phyloP scores from a whole-genome alignment of 2,888 invertebrate species.

The Melanotus villosus region DNA sequence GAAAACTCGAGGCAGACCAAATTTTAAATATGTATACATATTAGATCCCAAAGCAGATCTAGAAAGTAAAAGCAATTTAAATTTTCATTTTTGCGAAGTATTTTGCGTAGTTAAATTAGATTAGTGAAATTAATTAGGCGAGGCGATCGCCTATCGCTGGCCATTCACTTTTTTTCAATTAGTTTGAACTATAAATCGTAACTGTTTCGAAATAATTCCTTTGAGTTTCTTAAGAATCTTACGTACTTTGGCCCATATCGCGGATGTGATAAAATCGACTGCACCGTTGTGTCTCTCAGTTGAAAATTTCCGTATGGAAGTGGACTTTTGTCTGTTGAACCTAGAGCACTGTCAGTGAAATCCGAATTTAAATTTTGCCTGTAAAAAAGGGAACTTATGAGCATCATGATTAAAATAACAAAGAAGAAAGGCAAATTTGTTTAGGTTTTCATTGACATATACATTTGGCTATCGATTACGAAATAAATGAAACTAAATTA shows the following conservation, averaged over 20 bases:
- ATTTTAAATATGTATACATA: slow-evolving; percentile 95
- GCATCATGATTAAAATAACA: too few species aligned
- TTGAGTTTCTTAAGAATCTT: not conserved
- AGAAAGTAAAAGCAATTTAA: slow-evolving; percentile 45
- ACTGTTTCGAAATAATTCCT: not conserved
- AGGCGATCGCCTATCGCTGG: slow-evolving; percentile 2
- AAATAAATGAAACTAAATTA: too few species aligned
- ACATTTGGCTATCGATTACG: too few species aligned
- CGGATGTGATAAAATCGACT: slow-evolving; percentile 91
- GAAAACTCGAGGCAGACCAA: slow-evolving; percentile 92
- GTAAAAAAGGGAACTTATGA: too few species aligned
- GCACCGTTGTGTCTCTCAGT: slow-evolving; percentile 92
- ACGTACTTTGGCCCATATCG: slow-evolving; percentile 88
- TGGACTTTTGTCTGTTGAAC: slow-evolving; percentile 93
- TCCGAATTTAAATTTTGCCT: slow-evolving; percentile 95
- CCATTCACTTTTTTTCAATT: slow-evolving; percentile 23
- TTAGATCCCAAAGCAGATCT: slow-evolving; percentile 90
- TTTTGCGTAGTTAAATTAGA: slow-evolving; percentile 9
- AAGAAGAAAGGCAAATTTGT: too few species aligned
- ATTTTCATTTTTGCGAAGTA: not conserved
- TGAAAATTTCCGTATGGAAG: slow-evolving; percentile 96
- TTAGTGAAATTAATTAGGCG: slow-evolving; percentile 21
- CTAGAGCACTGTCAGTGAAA: slow-evolving; percentile 94
- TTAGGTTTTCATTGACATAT: too few species aligned
- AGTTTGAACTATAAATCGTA: not conserved